A percentile compares a stretch with the other conserved stretches of the same genome.
phyloP scores from a whole-genome alignment of 2,888 invertebrate genomes.

The Cheilosia urbana region DNA sequence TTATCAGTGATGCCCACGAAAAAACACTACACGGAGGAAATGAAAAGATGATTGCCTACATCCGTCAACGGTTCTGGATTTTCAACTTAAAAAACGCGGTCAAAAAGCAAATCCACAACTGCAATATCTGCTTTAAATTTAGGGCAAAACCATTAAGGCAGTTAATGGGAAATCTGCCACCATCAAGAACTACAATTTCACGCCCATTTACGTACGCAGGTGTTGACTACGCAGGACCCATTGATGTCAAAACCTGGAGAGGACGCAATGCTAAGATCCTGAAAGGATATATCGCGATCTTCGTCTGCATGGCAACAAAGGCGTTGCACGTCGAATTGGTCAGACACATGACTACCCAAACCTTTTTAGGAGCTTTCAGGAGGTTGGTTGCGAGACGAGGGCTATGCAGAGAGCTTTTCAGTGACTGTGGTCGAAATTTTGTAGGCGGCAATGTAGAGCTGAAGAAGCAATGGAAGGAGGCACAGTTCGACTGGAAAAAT shows the following conservation, averaged over 20 bases:
- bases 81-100: background rate
- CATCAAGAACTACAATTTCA: background rate
- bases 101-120: slow-evolving; percentile 1
- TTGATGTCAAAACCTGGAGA: too few species aligned
- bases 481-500: background rate
- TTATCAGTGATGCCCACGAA: background rate
- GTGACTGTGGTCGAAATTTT: background rate
- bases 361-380: background rate
- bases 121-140: slow-evolving; percentile 4
- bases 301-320: background rate
- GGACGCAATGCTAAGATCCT: too few species aligned
- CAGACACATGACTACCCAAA: background rate
- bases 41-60: background rate
- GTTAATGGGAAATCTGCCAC: slow-evolving; percentile 76
- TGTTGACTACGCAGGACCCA: too few species aligned
- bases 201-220: background rate
- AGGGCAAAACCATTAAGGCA: slow-evolving; percentile 26
- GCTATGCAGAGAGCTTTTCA: too few species aligned
- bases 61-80: background rate
- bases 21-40: background rate
- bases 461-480: background rate
- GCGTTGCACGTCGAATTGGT: background rate
- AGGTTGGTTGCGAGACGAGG: background rate
- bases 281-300: slow-evolving; percentile 49
- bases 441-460: background rate